Evolutionary conservation across 2,888 invertebrate species (phyloP).

Genomic region (Ochropleura leucogaster): DNA sequence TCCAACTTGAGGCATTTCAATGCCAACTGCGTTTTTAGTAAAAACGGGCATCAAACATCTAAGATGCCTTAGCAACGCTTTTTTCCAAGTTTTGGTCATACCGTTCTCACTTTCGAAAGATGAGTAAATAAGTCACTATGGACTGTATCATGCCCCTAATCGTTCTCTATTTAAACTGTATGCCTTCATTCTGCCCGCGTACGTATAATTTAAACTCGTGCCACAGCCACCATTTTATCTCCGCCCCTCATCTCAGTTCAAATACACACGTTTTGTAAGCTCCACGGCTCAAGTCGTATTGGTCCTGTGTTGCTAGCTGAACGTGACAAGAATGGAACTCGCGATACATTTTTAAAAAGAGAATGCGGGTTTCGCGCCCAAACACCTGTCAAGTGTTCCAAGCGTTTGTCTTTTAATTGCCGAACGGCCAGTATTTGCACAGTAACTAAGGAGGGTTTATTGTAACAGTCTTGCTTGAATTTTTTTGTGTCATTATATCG

Average conservation of each 20-base stretch:
- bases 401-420: constrained; percentile 71
- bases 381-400: constrained; percentile 81
- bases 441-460: constrained; percentile 57
- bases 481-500: constrained; percentile 7
- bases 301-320: constrained; percentile 67
- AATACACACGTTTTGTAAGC: constrained; percentile 61
- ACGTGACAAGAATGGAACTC: constrained; percentile 80
- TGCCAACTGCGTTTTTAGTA: not conserved
- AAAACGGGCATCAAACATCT: not conserved
- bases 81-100: not conserved
- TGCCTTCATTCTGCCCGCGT: constrained; percentile 71
- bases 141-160: constrained; percentile 56
- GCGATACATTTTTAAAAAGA: constrained; percentile 76
- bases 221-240: constrained; percentile 54
- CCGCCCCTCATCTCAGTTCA: constrained; percentile 43
- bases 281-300: constrained; percentile 65
- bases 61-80: not conserved
- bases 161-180: constrained; percentile 53
- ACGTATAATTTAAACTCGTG: constrained; percentile 68
- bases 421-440: constrained; percentile 66
- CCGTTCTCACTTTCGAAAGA: constrained; percentile 3
- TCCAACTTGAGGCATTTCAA: not conserved
- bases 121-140: constrained; percentile 45
- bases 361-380: constrained; percentile 83
- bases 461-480: constrained; percentile 42